Evolutionary conservation across 1,140 invertebrate species (phyloP).

Genomic region (Aricia agestis): DNA sequence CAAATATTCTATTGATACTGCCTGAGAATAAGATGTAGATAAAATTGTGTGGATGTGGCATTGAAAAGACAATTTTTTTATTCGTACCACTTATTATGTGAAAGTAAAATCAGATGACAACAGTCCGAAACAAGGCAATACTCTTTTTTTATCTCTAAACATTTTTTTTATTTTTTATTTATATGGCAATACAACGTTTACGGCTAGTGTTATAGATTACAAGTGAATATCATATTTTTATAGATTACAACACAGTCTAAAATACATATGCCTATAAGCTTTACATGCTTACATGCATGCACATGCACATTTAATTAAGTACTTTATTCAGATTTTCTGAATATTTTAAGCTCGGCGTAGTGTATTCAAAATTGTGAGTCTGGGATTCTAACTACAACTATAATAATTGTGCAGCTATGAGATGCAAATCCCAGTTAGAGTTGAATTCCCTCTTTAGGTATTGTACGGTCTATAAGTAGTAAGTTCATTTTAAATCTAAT

Average conservation of each 20-base stretch:
- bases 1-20: conserved; percentile 40
- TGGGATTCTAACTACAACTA: conserved; percentile 24
- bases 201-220: too few relatives aligned
- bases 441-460: neutral
- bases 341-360: neutral
- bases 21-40: neutral
- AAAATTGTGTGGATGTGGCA: conserved; percentile 6
- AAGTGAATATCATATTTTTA: too few relatives aligned
- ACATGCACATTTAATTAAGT: too few relatives aligned
- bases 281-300: neutral
- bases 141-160: too few relatives aligned
- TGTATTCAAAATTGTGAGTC: conserved; percentile 19
- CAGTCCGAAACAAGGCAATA: too few relatives aligned
- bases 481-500: too few relatives aligned
- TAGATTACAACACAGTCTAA: too few relatives aligned
- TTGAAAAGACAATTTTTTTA: neutral
- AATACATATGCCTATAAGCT: neutral
- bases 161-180: too few relatives aligned
- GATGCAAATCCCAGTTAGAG: neutral
- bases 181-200: too few relatives aligned
- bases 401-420: neutral
- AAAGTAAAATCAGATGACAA: too few relatives aligned
- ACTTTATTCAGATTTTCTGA: conserved; percentile 1
- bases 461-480: too few relatives aligned
- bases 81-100: too few relatives aligned